Base-by-base conservation (phyloP, 2,797 vertebrate species). In the Lacerta agilis region DNA sequence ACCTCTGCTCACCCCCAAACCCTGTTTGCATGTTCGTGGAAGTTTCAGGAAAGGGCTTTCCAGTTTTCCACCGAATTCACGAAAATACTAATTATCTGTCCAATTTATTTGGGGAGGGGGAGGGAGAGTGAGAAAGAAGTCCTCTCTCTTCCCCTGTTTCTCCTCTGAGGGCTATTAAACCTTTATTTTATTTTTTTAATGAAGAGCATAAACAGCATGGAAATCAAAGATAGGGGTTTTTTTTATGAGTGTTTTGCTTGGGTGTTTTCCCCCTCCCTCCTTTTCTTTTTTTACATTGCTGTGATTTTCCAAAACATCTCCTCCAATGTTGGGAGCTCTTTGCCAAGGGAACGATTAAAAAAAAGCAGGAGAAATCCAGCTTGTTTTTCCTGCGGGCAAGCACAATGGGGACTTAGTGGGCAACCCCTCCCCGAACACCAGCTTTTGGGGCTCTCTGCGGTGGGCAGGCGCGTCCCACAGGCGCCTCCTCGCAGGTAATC, bases 331-430 rank as follows among this genome's bases (percentile, higher is more conserved):
- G 95, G 94, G 92, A 92, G 88, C 82, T 92, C 86, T 69, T 80
- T 94, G 92, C 86, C 72, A 94, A 92, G 94, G 94, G 91, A 92
- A 89, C 91, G 92, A 93, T 96, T 94, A 96, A 96, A 95, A 95
- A 95, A 96, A 95, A 76, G 86, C 82, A 86, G 90, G 58, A 91
- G 93, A 86, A n/a, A 80, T 88, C 45, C 82, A 89, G 61, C 89
- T 91, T 88, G 91, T 93, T 88, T 87, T 89, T 79, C 49, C 86
- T 85, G 83, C 15, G 89, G 94, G 85, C 89, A 92, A 0, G 69
- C 0, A 90, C 90, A 87, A 67, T 87, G 87, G 76, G 10, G 64
- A 90, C 27, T 2, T 23, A 25, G 5, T 20, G 9, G 23, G 43
- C 76, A 85, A 77, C 88, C 86, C 13, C 10, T 76, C 61, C 7